Percentiles rank a stretch among this genome's conserved stretches.
Conservation (phyloP, 2,888 invertebrate genomes). For the Argynnis bischoffii region DNA sequence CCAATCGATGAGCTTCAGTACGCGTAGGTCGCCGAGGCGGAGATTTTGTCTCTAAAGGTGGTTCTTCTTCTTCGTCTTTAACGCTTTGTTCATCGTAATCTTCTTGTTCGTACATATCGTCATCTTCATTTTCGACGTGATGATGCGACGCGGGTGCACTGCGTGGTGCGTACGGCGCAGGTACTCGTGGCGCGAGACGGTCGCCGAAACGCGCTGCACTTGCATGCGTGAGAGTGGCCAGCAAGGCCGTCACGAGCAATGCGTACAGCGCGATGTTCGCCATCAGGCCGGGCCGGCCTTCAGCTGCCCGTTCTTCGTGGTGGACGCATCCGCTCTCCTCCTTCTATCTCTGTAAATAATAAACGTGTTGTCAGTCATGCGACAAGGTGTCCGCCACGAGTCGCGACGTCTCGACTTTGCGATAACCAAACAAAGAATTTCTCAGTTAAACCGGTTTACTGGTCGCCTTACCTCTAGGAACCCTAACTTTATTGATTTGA, state of each 20-base stretch:
- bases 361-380: constrained; percentile 53
- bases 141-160: constrained; percentile 54
- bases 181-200: constrained; percentile 71
- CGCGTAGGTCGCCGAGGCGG: constrained; percentile 66
- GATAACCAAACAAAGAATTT: constrained; percentile 69
- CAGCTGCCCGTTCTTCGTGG: constrained; percentile 62
- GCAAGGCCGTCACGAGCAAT: constrained; percentile 63
- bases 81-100: constrained; percentile 61
- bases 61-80: constrained; percentile 52
- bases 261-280: constrained; percentile 62
- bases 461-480: constrained; percentile 66
- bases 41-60: constrained; percentile 53
- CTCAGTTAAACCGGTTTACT: constrained; percentile 69
- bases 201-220: constrained; percentile 69
- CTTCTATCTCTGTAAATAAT: constrained; percentile 60
- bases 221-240: constrained; percentile 56
- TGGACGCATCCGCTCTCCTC: constrained; percentile 61
- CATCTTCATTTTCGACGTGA: constrained; percentile 61
- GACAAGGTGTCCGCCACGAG: constrained; percentile 48
- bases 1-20: constrained; percentile 82
- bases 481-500: constrained; percentile 70
- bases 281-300: constrained; percentile 71
- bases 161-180: constrained; percentile 67
- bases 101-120: constrained; percentile 63
- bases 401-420: constrained; percentile 57